phyloP scores from a whole-genome alignment of 1,140 invertebrate genomes.

The Babylonia areolata region DNA sequence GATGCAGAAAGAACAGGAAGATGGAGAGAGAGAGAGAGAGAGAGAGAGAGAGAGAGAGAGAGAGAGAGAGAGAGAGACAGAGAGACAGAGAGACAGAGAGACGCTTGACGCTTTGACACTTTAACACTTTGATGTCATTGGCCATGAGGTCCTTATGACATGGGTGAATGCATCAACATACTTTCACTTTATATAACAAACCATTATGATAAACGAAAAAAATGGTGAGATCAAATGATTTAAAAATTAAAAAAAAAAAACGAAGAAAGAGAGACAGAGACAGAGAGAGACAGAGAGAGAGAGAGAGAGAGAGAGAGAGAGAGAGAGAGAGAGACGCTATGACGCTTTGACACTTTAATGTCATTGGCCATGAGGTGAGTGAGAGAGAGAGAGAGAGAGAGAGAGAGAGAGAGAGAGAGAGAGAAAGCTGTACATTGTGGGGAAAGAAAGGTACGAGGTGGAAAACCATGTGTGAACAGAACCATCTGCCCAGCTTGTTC shows the following conservation, averaged over 20 bases:
- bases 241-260: neutral
- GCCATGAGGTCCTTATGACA: no score
- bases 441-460: no score
- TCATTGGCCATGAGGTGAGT: neutral
- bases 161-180: neutral
- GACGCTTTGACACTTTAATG: neutral
- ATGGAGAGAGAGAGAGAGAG: neutral
- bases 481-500: no score
- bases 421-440: neutral
- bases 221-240: neutral
- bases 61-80: neutral
- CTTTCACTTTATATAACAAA: no score
- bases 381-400: conserved; percentile 23
- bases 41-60: neutral
- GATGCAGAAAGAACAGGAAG: no score
- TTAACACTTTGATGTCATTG: no score
- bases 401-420: conserved; percentile 17
- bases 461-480: no score
- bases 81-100: neutral
- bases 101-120: no score
- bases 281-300: neutral
- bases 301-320: conserved; percentile 23
- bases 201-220: no score
- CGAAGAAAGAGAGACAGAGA: neutral
- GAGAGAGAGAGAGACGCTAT: neutral